Base-by-base conservation (phyloP, 1,140 invertebrate species). In the Holcopasites calliopsidis region DNA sequence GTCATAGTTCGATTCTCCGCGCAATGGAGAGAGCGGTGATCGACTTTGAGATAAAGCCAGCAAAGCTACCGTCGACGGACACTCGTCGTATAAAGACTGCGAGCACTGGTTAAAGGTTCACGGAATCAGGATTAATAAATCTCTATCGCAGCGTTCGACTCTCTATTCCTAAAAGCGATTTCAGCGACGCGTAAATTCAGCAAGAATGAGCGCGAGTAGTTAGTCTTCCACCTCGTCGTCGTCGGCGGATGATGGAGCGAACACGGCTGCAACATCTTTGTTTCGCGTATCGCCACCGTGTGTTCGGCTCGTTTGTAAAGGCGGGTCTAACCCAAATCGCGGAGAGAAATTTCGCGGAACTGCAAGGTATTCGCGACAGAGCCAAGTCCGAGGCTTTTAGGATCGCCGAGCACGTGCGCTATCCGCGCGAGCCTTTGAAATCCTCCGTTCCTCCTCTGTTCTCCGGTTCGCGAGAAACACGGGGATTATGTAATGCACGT, bases 371-470 rank as follows among this genome's bases (percentile, higher is more conserved):
- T 64, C 23, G 31, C 54, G 54, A 58, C 38, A 13, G 33, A 69
- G 35, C 26, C 52, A 70, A 75, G n/a, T 23, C 16, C 31, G 0
- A 16, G 21, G 40, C 31, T n/a, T 70, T 76, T 76, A 18, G 18
- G 65, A 76, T 60, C 73, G n/a, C 44, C 13, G 26, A 42, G 73
- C 65, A 76, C 73, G 73, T 60, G 61, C 50, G 33, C 11, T 2
- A 16, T 13, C 44, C 54, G 44, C 57, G 49, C 55, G 42, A 50
- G 64, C 40, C 31, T 49, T 75, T 42, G 73, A 58, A 70, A 76
- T 70, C 65, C 28, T 28, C 18, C 50, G 42, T 31, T 40, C 16
- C 11, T 42, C 26, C n/a, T 23, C 33, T 33, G n/a, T 33, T 23
- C 69, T 28, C 33, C 50, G 16, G 16, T 13, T 40, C 31, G 11